A percentile compares a stretch with the other conserved stretches of the same genome.
phyloP scores from a whole-genome alignment of 1,140 invertebrate species.

The Tetranychus cinnabarinus region DNA sequence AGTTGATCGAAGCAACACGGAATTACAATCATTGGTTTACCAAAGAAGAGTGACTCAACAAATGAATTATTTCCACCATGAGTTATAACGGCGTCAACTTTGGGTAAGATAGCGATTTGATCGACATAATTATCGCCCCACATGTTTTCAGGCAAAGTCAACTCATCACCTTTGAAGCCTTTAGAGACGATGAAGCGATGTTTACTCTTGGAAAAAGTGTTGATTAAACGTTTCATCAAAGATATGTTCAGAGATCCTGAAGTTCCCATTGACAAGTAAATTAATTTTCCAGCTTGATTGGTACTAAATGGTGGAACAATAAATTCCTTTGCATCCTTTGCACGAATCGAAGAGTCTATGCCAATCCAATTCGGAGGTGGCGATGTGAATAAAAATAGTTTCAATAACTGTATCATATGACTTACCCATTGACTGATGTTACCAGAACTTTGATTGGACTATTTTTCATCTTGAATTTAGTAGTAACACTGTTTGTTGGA shows the following conservation, averaged over 20 bases:
- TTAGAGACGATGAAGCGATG: constrained; percentile 6
- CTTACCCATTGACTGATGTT: too few relatives aligned
- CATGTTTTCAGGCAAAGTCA: constrained; percentile 9
- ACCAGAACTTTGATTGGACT: too few relatives aligned
- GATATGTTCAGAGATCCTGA: constrained; percentile 11
- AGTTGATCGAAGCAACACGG: constrained; percentile 8
- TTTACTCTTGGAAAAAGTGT: not conserved
- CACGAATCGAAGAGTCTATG: not conserved
- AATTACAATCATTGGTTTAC: not conserved
- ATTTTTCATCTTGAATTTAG: too few relatives aligned
- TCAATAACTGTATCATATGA: too few relatives aligned
- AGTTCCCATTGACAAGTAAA: constrained; percentile 8
- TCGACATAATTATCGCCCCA: constrained; percentile 5
- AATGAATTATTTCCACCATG: constrained; percentile 10
- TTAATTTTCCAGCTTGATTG: not conserved
- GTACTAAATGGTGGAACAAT: not conserved
- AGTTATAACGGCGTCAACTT: constrained; percentile 7
- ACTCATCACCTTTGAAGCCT: constrained; percentile 2
- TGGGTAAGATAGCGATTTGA: not conserved
- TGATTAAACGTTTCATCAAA: constrained; percentile 3
- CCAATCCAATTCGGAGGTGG: too few relatives aligned
- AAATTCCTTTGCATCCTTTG: not conserved
- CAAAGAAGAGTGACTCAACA: not conserved
- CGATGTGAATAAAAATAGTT: too few relatives aligned
- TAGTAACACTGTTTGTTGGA: too few relatives aligned